phyloP scores from a whole-genome alignment of 2,113 vertebrate species.

The Sinocyclocheilus anshuiensis region DNA sequence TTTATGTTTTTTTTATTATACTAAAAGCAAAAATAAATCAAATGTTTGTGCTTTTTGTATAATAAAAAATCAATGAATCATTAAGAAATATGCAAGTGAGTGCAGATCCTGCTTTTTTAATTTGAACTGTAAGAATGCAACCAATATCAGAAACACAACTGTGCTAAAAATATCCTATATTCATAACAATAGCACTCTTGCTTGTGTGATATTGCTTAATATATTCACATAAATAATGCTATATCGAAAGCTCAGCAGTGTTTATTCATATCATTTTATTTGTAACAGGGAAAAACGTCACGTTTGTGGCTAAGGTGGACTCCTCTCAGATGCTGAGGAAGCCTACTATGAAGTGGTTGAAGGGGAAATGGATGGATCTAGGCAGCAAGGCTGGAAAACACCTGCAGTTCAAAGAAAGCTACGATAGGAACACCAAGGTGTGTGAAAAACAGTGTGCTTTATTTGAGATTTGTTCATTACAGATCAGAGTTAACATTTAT shows the following conservation, averaged over 20 bases:
- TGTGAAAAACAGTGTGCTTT: not conserved
- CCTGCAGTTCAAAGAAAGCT: conserved; percentile 83
- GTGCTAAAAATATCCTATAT: not conserved
- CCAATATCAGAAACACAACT: not conserved
- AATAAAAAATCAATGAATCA: no score
- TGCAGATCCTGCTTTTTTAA: no score
- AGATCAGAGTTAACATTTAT: not conserved
- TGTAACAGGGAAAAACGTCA: conserved; percentile 76
- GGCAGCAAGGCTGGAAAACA: conserved; percentile 84
- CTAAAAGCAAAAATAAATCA: no score
- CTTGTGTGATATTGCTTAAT: not conserved
- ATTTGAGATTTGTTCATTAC: not conserved
- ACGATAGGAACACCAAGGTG: conserved; percentile 85
- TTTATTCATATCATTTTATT: not conserved
- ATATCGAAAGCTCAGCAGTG: no score
- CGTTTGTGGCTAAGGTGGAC: conserved; percentile 78
- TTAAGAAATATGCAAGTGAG: no score
- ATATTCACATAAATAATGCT: not conserved
- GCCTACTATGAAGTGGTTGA: conserved; percentile 85
- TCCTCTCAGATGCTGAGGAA: conserved; percentile 75
- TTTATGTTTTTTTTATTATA: no score
- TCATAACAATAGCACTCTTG: not conserved
- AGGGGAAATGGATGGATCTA: conserved; percentile 91
- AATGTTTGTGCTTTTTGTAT: no score
- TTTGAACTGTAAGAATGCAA: not conserved